A percentile compares a stretch with the other conserved stretches of the same genome.
These are phyloP conservation scores for Kradibia gibbosae DNA, from an alignment of 1,140 invertebrate species.

Conservation along the genomic window DNA sequence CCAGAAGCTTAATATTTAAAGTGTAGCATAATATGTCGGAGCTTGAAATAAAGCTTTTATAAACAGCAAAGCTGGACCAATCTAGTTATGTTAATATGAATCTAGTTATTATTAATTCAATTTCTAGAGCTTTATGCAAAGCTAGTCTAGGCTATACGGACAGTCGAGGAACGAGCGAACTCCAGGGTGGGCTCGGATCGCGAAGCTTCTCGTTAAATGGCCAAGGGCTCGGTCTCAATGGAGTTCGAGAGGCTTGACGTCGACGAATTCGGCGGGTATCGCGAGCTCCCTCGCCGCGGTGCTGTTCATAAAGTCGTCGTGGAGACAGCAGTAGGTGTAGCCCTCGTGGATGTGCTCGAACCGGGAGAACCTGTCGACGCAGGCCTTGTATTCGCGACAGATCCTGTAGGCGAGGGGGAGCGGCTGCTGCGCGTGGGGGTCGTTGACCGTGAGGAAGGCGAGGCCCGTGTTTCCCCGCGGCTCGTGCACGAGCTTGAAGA, in stretches of 20 bases:
- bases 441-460: constrained; percentile 71
- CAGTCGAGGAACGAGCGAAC: too few species aligned
- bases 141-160: too few species aligned
- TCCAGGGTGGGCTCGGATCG: too few species aligned
- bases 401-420: not conserved
- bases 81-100: too few species aligned
- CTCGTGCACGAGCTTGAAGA: constrained; percentile 71
- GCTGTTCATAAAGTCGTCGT: constrained; percentile 4
- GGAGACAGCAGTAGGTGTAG: constrained; percentile 36
- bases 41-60: too few species aligned
- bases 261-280: not conserved
- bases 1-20: too few species aligned
- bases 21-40: too few species aligned
- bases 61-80: too few species aligned
- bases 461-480: constrained; percentile 61
- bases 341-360: constrained; percentile 7
- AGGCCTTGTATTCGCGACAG: constrained; percentile 6
- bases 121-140: too few species aligned
- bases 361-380: not conserved
- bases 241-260: constrained; percentile 7
- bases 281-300: not conserved
- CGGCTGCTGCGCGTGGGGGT: constrained; percentile 62
- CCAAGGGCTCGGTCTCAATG: too few species aligned
- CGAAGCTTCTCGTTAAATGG: too few species aligned
- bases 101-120: too few species aligned